phyloP scores from a whole-genome alignment of 2,113 vertebrate species.

The Pholis gunnellus region DNA sequence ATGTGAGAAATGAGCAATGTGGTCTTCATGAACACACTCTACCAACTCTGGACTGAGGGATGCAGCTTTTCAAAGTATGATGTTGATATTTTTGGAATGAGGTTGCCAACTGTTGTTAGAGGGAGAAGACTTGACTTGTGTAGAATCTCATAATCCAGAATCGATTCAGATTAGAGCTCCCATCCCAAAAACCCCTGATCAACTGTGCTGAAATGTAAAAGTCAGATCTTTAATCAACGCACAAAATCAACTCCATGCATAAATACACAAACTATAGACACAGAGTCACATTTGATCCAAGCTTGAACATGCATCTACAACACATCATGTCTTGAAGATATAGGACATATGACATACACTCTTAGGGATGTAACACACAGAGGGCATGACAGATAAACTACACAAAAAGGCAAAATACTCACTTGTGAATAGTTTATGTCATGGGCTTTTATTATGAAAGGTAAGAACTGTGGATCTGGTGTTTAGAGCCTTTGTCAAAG shows the following conservation, averaged over 20 bases:
- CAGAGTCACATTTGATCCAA: neutral
- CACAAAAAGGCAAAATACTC: no score
- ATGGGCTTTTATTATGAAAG: no score
- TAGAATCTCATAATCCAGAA: neutral
- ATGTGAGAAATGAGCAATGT: conserved; percentile 17
- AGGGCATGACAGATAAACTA: no score
- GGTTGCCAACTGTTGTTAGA: conserved; percentile 4
- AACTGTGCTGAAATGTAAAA: neutral
- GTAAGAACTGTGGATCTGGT: no score
- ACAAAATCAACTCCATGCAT: neutral
- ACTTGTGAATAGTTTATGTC: no score
- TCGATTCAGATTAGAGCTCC: neutral
- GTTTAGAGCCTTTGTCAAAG: no score
- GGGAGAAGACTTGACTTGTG: neutral
- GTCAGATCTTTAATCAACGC: neutral
- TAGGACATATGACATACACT: neutral
- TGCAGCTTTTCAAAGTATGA: neutral
- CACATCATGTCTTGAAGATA: neutral
- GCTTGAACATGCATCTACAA: neutral
- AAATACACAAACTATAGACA: neutral
- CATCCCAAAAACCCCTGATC: neutral
- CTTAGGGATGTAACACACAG: neutral
- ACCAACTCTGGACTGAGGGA: neutral
- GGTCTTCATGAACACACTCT: conserved; percentile 2
- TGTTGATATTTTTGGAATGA: neutral